Percentiles rank a stretch among this genome's conserved stretches.
These are phyloP conservation scores for Drosophila anomelani DNA, from an alignment of 2,888 invertebrate species.

Conservation along the genomic window DNA sequence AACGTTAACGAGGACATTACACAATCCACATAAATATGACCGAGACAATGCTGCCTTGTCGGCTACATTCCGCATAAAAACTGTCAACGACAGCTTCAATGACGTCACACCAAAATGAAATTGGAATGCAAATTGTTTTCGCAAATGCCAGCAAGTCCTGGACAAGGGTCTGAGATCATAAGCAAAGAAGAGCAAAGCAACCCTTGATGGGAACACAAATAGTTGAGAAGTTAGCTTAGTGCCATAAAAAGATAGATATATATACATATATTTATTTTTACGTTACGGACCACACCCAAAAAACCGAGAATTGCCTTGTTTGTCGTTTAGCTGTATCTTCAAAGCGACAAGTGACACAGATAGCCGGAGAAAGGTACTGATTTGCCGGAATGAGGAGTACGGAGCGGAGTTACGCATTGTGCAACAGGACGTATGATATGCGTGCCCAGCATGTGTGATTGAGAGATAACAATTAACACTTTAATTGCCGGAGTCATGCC, in stretches of 20 bases:
- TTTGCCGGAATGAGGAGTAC: background rate
- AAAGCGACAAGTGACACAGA: conserved; percentile 23
- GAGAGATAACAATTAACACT: conserved; percentile 19
- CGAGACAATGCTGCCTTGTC: conserved; percentile 26
- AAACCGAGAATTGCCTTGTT: conserved; percentile 17
- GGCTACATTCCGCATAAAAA: conserved; percentile 23
- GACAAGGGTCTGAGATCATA: conserved; percentile 39
- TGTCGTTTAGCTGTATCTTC: conserved; percentile 29
- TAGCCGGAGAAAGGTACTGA: background rate
- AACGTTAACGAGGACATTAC: conserved; percentile 45
- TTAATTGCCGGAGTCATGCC: conserved; percentile 32
- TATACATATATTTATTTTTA: conserved; percentile 7
- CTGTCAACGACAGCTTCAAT: conserved; percentile 39
- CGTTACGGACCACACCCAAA: conserved; percentile 27
- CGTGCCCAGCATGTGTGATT: conserved; percentile 23
- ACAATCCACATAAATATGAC: conserved; percentile 43
- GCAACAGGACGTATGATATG: conserved; percentile 31
- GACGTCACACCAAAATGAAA: conserved; percentile 37
- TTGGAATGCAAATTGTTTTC: conserved; percentile 43
- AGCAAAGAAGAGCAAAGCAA: conserved; percentile 21
- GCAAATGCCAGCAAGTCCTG: conserved; percentile 22
- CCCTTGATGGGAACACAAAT: conserved; percentile 20
- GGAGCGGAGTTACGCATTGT: background rate
- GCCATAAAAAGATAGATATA: conserved; percentile 17
- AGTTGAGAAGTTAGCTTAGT: conserved; percentile 12